phyloP scores from a whole-genome alignment of 2,113 vertebrate species.

The Ciconia boyciana region DNA sequence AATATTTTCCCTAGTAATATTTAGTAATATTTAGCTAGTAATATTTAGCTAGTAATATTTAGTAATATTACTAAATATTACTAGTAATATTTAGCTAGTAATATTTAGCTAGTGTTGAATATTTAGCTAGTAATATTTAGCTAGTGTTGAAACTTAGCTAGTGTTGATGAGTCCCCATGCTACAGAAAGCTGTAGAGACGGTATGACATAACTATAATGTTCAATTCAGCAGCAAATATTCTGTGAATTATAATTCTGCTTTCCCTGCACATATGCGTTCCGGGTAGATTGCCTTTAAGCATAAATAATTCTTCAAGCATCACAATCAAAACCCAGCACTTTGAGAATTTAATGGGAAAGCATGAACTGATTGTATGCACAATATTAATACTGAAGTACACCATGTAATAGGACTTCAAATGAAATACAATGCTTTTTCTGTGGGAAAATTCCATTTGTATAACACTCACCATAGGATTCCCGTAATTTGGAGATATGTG shows the following conservation, averaged over 20 bases:
- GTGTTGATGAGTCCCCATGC: not conserved
- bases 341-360: not conserved
- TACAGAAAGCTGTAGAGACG: not conserved
- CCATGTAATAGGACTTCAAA: not conserved
- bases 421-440: not conserved
- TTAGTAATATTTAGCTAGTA: no score
- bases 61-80: no score
- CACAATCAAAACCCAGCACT: not conserved
- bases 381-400: not conserved
- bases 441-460: not conserved
- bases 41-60: no score
- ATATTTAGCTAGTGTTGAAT: no score
- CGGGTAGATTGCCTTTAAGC: not conserved
- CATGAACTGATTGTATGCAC: not conserved
- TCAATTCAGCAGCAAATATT: not conserved
- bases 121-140: no score
- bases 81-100: no score
- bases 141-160: no score
- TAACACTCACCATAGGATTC: not conserved
- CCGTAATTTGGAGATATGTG: not conserved
- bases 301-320: not conserved
- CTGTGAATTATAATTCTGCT: not conserved
- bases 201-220: not conserved
- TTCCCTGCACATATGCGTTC: not conserved
- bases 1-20: no score